phyloP scores from a whole-genome alignment of 2,113 vertebrate genomes.

The Chaetodon auriga region DNA sequence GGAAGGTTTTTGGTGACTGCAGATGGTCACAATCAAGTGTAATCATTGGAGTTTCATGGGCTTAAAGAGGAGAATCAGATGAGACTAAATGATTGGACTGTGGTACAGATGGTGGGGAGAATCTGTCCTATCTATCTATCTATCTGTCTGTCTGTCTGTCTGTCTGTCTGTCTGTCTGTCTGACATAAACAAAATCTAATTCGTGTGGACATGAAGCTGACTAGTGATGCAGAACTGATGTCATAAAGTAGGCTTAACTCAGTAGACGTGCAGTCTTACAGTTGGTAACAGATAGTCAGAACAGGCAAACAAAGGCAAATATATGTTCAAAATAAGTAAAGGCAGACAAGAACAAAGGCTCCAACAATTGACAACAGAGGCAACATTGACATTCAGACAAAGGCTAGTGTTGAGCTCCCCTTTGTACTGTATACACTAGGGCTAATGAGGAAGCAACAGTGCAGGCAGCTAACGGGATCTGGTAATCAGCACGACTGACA shows the following conservation, averaged over 20 bases:
- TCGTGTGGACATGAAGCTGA: too few relatives aligned
- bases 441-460: neutral
- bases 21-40: constrained; percentile 42
- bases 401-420: neutral
- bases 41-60: constrained; percentile 30
- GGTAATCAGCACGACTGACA: neutral
- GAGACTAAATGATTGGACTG: neutral
- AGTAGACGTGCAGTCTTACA: neutral
- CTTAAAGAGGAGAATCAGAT: constrained; percentile 20
- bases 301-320: neutral
- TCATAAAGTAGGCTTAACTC: neutral
- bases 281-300: neutral
- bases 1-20: constrained; percentile 24
- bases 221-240: neutral
- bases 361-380: neutral
- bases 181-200: too few relatives aligned
- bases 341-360: neutral
- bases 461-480: neutral
- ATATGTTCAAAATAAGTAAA: constrained; percentile 11
- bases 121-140: neutral
- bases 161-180: too few relatives aligned
- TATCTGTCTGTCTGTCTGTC: too few relatives aligned
- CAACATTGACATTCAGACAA: constrained; percentile 5
- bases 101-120: constrained; percentile 16
- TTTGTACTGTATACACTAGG: neutral